Percentiles rank a stretch among this genome's conserved stretches.
Conservation (phyloP, 2,797 vertebrate genomes). For the Tamandua tetradactyla region DNA sequence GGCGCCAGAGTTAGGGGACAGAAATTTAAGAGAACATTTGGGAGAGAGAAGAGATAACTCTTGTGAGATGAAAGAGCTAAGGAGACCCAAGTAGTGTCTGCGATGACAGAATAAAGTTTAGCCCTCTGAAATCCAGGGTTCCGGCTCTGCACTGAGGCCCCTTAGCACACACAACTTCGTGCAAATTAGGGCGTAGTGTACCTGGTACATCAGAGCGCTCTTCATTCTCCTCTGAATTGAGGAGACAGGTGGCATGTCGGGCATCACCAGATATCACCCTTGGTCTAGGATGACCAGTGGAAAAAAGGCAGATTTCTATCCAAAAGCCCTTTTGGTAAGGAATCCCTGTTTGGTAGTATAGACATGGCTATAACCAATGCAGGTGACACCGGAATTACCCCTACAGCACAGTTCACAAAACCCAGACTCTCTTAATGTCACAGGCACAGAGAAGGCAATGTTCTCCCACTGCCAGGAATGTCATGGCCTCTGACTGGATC, state of each 20-base stretch:
- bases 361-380: rapidly evolving
- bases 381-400: background rate
- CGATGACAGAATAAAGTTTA: too few relatives aligned
- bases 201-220: rapidly evolving
- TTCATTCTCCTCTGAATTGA: background rate
- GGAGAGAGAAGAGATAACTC: background rate
- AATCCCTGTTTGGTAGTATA: too few relatives aligned
- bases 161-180: rapidly evolving
- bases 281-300: background rate
- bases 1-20: background rate
- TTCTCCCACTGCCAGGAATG: background rate
- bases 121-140: background rate
- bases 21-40: background rate
- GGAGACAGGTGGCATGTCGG: background rate
- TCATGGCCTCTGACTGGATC: background rate
- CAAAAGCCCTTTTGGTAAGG: background rate
- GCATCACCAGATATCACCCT: background rate
- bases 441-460: rapidly evolving
- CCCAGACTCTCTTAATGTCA: background rate
- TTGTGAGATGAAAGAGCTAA: background rate
- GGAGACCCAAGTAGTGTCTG: background rate
- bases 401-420: rapidly evolving
- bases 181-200: rapidly evolving
- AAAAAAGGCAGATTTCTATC: background rate
- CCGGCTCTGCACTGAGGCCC: background rate